Evolutionary conservation across 2,888 invertebrate species (phyloP), one percentile per base, ranked within the genome.

Genomic region (Tupiocoris notatus): DNA sequence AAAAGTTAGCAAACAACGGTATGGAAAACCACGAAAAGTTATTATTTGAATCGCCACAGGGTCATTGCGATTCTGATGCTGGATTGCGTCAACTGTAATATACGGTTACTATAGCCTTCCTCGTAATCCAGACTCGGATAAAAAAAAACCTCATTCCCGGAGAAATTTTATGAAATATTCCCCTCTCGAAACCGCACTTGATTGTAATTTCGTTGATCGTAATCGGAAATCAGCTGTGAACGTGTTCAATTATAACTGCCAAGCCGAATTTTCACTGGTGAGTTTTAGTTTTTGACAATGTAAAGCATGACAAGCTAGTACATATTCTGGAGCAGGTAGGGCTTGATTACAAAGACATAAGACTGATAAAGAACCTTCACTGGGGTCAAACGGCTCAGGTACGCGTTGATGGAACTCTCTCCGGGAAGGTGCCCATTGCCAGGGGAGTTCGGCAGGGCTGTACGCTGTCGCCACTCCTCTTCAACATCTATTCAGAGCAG

Each of bases 381-480:
- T 67, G 67, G 67, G 1, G n/a, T 25, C 67, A 67, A 12, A 67
- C 67, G 56, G 67, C 67, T 1, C 67, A 67, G 21, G 21, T 67
- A 2, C 39, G 67, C 1, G 56, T 54, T 7, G 39, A 65, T 24
- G 65, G 24, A 7, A 3, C 65, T 2, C 65, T 65, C 17, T 39
- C 65, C 17, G 20, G 3, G 16, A 12, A 7, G 2, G 56, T 67
- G 18, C 18, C 2, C 21, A 67, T 67, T 21, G 1, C 6, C 12
- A 67, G n/a, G 3, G 67, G 67, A 12, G 67, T 67, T 2, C 18
- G 71, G 61, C 71, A 71, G 25, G 59, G 61, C 7, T 71, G 67
- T 7, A 6, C 67, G 17, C 7, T 67, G 12, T 65, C 39, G 3
- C 65, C 65, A 1, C 39, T 65, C 3, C 65, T 65, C 6, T 65